Evolutionary conservation across 35 echinoderm and acorn worm species (phyloP).

Genomic region (Hemicentrotus pulcherrimus): DNA sequence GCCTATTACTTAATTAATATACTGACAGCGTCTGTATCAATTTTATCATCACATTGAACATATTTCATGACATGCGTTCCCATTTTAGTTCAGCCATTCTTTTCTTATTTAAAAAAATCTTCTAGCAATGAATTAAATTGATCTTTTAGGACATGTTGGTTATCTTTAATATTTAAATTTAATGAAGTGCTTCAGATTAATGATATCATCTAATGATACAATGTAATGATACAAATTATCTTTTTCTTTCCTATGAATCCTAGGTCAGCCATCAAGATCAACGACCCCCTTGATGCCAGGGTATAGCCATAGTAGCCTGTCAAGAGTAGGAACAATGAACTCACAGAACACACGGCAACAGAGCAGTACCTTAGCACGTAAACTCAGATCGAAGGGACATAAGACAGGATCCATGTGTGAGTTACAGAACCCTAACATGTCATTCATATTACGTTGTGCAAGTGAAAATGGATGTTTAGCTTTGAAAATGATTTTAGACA

Average conservation of each 20-base stretch:
- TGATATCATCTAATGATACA: neutral
- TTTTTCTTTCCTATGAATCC: neutral
- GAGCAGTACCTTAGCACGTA: conserved; percentile 54
- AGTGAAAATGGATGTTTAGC: neutral
- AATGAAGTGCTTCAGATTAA: neutral
- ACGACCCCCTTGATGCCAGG: conserved; percentile 50
- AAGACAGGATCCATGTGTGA: conserved; percentile 65
- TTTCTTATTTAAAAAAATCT: too few species aligned
- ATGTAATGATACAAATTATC: neutral
- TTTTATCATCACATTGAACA: too few species aligned
- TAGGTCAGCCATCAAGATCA: conserved; percentile 30
- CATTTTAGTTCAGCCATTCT: too few species aligned
- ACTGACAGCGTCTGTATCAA: too few species aligned
- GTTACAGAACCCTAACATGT: neutral
- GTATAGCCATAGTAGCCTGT: conserved; percentile 59
- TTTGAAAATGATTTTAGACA: too few species aligned
- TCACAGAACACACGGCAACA: conserved; percentile 61
- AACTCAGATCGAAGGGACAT: conserved; percentile 59
- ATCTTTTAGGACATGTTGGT: too few species aligned
- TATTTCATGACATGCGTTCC: too few species aligned
- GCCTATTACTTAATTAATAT: too few species aligned
- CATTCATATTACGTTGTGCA: neutral
- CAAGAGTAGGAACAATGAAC: conserved; percentile 39
- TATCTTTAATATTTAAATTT: too few species aligned
- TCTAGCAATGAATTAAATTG: too few species aligned